Base-by-base conservation (phyloP, 2,113 vertebrate species). In the Copsychus sechellarum region DNA sequence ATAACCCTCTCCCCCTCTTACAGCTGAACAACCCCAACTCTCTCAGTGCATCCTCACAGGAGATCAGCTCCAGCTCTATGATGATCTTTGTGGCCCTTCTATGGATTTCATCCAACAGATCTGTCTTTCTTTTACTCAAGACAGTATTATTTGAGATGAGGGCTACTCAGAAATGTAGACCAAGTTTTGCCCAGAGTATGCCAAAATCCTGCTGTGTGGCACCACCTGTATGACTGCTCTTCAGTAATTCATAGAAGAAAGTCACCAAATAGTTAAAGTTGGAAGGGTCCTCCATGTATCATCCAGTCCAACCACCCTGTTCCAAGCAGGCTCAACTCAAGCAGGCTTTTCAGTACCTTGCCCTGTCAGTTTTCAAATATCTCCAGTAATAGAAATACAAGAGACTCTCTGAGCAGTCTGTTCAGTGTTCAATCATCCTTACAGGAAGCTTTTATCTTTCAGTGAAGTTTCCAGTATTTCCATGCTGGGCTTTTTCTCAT, bases 401-500 rank as follows among this genome's bases (percentile, higher is more conserved):
- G 29, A 65, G 54, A 9, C 25, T 50, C 60, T 88, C 74, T 18
- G 29, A 79, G n/a, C n/a, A 90, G 80, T 12, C 42, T 40, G 31
- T 60, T 90, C 66, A 36, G 40, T 29, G n/a, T 42, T 47, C 70
- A 45, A 11, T 56, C 60, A 88, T 17, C 21, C 24, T 71, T 48
- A 74, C 17, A 33, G n/a, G 20, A 38, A 90, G 3, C 8, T 81
- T 51, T 69, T 12, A 57, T 2, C 2, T 65, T 78, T 36, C 65
- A 74, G 31, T 33, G 33, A 29, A 64, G 24, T 66, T 93, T 82
- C 61, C 58, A 58, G 51, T 62, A 89, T 29, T 76, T 67, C 53
- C 5, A 4, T 36, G 36, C 22, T 43, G 5, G 0, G 0, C 23
- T 73, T 66, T 26, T 57, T 6, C 47, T 42, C 5, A 0, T 61